Evolutionary conservation across 2,797 vertebrate species (phyloP).

Genomic region (Ceryle rudis): DNA sequence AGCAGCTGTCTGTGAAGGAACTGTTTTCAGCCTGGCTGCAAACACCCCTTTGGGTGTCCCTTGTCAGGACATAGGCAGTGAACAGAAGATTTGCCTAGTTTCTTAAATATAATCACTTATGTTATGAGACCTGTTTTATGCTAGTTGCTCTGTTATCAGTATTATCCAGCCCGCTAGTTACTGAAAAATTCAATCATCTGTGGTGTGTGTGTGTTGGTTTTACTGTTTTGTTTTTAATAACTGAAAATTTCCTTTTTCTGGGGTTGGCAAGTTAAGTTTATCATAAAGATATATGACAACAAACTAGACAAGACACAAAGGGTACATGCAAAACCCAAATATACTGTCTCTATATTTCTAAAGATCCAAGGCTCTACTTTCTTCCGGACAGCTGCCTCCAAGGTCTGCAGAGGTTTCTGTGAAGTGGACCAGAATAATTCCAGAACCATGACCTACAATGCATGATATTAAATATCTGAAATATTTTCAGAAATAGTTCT

Average conservation of each 20-base stretch:
- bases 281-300: background rate
- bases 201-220: background rate
- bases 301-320: background rate
- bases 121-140: background rate
- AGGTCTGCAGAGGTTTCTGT: conserved; percentile 33
- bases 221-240: background rate
- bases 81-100: background rate
- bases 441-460: background rate
- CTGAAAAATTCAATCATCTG: background rate
- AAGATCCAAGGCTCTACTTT: conserved; percentile 45
- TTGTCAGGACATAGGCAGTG: background rate
- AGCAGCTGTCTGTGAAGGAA: background rate
- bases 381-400: conserved; percentile 36
- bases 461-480: conserved; percentile 14
- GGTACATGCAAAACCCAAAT: background rate
- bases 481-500: conserved; percentile 27
- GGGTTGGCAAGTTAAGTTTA: background rate
- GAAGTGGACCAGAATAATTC: conserved; percentile 49
- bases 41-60: background rate
- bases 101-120: background rate
- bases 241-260: background rate
- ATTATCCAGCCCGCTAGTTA: background rate
- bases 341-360: conserved; percentile 50
- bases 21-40: background rate
- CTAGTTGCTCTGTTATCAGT: background rate